Evolutionary conservation across 2,888 invertebrate species (phyloP), one percentile per base, ranked within the genome.

Genomic region (Arctia plantaginis): DNA sequence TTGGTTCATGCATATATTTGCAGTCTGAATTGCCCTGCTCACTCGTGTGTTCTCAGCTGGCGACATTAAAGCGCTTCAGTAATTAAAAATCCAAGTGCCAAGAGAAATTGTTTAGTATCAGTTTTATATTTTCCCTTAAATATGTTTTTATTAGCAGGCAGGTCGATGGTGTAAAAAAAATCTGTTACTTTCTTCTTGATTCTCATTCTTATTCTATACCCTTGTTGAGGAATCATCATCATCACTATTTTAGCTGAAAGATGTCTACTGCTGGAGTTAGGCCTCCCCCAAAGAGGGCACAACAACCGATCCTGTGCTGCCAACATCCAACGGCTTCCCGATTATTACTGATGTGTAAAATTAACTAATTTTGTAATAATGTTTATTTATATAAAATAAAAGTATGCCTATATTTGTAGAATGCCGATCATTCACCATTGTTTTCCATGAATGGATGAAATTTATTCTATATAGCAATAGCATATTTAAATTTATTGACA

Each of bases 31-130:
- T 59, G 59, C 27, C 27, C 13, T 59, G n/a, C n/a, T 7, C n/a
- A 39, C n/a, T 33, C 39, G 41, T 59, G 66, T 55, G 66, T 66
- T 51, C 27, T 20, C 39, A 55, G 66, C 33, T 66, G 55, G n/a
- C 18, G 35, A 39, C 66, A 51, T 20, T 71, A 39, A n/a, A 39
- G 51, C 30, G n/a, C 13, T 72, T 30, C 3, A 18, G 33, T 39
- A 27, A 51, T 41, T 39, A 35, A 66, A 65, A 65, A 65, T 23
- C 51, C 66, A 23, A 66, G 12, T 71, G 35, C 27, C n/a, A 3
- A 27, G 27, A 39, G n/a, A 55, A 65, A 39, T 66, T 39, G 51
- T 39, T 13, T n/a, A n/a, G n/a, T n/a, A 51, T 35, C 55, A 27
- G n/a, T 55, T 55, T 27, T 41, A 41, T 13, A 0, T 23, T 51